Evolutionary conservation across 2,888 invertebrate species (phyloP), one percentile per base, ranked within the genome.

Genomic region (Baccha elongata): DNA sequence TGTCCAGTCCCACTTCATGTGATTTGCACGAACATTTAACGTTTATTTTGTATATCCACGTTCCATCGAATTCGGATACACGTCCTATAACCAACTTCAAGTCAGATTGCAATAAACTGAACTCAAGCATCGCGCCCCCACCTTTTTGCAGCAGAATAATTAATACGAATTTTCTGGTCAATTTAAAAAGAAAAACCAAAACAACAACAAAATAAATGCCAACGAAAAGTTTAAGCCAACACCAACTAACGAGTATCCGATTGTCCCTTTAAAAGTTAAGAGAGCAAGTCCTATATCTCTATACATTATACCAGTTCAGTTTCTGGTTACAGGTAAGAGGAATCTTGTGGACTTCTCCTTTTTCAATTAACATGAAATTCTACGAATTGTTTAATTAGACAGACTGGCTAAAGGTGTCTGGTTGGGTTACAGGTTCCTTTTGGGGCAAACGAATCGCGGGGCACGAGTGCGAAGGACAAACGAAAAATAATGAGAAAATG

Each of bases 361-460:
- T 58, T 88, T 89, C 90, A 90, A 90, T 91, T 91, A 91, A 90
- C 88, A 89, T 88, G 89, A 90, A 90, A 89, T 90, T 90, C 90
- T 91, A 90, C 90, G 90, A 90, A 90, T 90, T 90, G 89, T 91
- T 90, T 90, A 91, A 90, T 91, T 90, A 91, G 91, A 90, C 79
- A 74, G 85, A 86, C 81, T 85, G 73, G 76, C 80, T 78, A 86
- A 83, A 86, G 80, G 84, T 85, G 74, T 85, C 71, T 80, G 73
- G 44, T 84, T 81, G 81, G 81, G 76, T 81, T 81, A 81, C 81
- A 75, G 75, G 75, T 75, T 81, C 37, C 42, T 29, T 62, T 13
- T 35, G 37, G 13, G 32, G 32, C 58, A 23, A 69, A 40, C 65
- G 73, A 64, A 69, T 67, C 55, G 35, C 65, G 68, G 53, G 58